Base-by-base conservation (phyloP, 2,888 invertebrate species). In the Drosophila anceps region DNA sequence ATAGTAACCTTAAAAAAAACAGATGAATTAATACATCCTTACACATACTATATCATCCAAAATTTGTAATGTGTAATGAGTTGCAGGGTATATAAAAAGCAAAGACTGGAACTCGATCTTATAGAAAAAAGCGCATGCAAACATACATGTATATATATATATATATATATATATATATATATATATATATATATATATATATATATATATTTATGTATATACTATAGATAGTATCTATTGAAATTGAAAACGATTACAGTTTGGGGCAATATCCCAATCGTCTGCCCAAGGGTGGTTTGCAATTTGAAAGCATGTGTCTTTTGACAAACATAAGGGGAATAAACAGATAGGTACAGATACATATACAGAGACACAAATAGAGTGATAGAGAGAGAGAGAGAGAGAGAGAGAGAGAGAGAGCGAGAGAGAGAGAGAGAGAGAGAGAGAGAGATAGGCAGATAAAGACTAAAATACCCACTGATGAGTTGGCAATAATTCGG, bases 401-500 rank as follows among this genome's bases (percentile, higher is more conserved):
- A 18, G 18, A 9, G 9, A 37, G 15, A 35, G 1, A 51, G 12
- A 51, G 8, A 18, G 6, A 50, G 13, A 5, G 27, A 15, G 15
- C 15, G 18, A 20, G 13, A 33, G 33, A 51, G 33, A 35, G 20
- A 24, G 31, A n/a, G 37, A 24, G 35, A 24, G 35, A 15, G 12
- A 29, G 12, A 12, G 27, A 29, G 27, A 18, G 18, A 54, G 27
- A 54, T 53, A 76, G 65, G 68, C 78, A 84, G 82, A 87, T 81
- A 87, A 76, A 78, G 78, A 73, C 79, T 72, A 76, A 87, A 88
- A 87, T 88, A 67, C 88, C 88, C 85, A 84, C 88, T 84, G 84
- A 84, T 84, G 84, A 84, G 84, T 85, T 84, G 84, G 84, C 83
- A 84, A 84, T 84, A 84, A 84, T 84, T 84, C 85, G 84, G 79